Evolutionary conservation across 2,113 vertebrate genomes (phyloP).

Genomic region (Apteryx mantelli): DNA sequence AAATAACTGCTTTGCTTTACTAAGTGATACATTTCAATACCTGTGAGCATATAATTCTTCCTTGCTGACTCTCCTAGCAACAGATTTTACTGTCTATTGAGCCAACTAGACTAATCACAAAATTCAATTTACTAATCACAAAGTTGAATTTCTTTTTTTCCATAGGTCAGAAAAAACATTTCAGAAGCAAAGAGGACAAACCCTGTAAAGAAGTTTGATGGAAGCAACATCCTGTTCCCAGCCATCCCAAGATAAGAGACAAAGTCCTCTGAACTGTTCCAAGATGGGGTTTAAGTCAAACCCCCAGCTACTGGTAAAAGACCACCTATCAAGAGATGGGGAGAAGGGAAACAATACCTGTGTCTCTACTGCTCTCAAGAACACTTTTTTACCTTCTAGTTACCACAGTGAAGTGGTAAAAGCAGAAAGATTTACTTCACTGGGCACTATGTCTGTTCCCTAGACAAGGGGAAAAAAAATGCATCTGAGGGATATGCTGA

Average conservation of each 20-base stretch:
- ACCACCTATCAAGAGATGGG: not conserved
- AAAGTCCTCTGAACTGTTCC: not conserved
- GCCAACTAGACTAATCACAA: not conserved
- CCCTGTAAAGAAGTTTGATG: not conserved
- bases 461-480: not conserved
- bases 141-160: not conserved
- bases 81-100: not conserved
- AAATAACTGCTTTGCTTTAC: not conserved
- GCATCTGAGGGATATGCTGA: not conserved
- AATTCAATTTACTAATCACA: not conserved
- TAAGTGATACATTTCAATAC: not conserved
- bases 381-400: not conserved
- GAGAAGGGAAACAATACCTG: not conserved
- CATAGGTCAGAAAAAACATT: not conserved
- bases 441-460: not conserved
- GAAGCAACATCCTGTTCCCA: not conserved
- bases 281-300: not conserved
- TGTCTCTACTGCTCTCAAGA: rapidly evolving
- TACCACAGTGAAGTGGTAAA: not conserved
- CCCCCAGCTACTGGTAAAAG: not conserved
- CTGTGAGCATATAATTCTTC: not conserved
- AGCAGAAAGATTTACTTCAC: not conserved
- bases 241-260: not conserved
- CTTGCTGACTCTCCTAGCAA: not conserved
- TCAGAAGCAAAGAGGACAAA: not conserved